A percentile compares a stretch with the other conserved stretches of the same genome.
These are phyloP conservation scores for Vulpes ferrilata DNA, from an alignment of 2,113 vertebrate species.

Conservation along the genomic window DNA sequence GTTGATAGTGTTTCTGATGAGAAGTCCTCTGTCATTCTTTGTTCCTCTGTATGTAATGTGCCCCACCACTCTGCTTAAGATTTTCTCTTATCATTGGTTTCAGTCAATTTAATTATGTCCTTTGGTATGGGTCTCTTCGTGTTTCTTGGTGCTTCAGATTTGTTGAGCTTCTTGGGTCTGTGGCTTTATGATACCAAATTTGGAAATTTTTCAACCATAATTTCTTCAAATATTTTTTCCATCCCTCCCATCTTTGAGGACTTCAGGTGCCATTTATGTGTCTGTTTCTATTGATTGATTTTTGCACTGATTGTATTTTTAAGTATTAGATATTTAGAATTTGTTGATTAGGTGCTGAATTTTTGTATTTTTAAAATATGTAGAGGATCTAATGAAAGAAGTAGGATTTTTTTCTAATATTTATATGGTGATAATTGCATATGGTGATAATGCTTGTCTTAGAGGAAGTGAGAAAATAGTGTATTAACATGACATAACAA, in stretches of 20 bases:
- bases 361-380: background rate
- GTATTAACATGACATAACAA: background rate
- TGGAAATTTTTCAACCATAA: background rate
- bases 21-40: background rate
- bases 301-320: background rate
- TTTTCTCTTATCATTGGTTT: constrained; percentile 1
- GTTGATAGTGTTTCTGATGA: background rate
- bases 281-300: background rate
- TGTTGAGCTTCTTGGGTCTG: background rate
- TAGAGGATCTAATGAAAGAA: background rate
- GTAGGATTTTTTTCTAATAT: constrained; percentile 35
- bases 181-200: background rate
- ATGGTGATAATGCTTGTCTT: background rate
- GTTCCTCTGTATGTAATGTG: background rate
- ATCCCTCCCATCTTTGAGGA: background rate
- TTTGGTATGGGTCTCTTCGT: background rate
- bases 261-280: background rate
- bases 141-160: background rate
- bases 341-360: background rate
- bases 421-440: background rate
- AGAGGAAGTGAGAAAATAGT: constrained; percentile 16
- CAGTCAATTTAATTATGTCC: constrained; percentile 20
- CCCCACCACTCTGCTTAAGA: background rate
- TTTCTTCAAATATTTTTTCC: constrained; percentile 24
- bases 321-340: constrained; percentile 21